Percentiles rank a stretch among this genome's conserved stretches.
Evolutionary conservation across 2,113 vertebrate species (phyloP).

Genomic region (Brachionichthys hirsutus): DNA sequence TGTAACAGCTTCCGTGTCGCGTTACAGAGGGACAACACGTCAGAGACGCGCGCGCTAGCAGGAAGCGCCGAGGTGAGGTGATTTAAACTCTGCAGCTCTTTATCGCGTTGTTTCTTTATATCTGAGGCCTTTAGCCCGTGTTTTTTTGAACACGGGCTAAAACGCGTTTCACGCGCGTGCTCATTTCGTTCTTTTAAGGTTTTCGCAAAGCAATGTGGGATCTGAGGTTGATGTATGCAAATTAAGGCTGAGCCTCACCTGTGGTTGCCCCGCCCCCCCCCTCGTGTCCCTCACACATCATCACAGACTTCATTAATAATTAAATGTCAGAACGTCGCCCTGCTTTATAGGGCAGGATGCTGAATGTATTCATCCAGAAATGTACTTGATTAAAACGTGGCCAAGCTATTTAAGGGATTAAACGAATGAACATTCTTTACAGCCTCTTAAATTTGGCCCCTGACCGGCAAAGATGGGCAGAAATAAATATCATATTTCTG

Average conservation of each 20-base stretch:
- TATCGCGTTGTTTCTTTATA: background rate
- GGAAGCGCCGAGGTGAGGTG: constrained; percentile 44
- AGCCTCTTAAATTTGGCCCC: no score
- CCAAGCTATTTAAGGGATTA: no score
- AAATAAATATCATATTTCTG: no score
- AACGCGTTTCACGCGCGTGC: background rate
- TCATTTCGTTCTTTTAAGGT: background rate
- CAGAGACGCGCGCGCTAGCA: constrained; percentile 10
- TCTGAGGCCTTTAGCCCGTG: background rate
- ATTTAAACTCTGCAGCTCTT: constrained; percentile 11
- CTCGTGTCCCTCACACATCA: background rate
- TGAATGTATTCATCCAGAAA: no score
- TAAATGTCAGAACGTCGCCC: no score
- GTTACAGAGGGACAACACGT: constrained; percentile 7
- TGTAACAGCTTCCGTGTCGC: constrained; percentile 4
- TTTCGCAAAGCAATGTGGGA: no score
- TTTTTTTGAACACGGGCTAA: no score
- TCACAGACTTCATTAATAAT: background rate
- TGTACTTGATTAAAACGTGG: no score
- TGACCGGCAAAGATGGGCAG: no score
- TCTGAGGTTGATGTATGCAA: background rate
- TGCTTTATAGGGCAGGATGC: no score
- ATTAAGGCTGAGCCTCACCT: constrained; percentile 31
- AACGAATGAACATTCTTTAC: no score
- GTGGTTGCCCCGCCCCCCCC: constrained; percentile 16